Evolutionary conservation across 2,888 invertebrate genomes (phyloP).

Genomic region (Trissonchulus latispiculum): DNA sequence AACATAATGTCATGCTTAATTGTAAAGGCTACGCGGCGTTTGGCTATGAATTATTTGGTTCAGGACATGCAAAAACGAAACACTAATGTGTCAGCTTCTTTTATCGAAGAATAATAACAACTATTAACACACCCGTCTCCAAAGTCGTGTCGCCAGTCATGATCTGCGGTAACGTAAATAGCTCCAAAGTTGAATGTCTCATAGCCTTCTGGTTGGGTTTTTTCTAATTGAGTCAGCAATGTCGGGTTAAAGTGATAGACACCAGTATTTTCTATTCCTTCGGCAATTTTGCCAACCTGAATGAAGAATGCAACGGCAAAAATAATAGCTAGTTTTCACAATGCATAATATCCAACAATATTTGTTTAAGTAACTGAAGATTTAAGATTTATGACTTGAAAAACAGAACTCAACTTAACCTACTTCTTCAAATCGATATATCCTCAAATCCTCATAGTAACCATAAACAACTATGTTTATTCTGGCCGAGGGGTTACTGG

Average conservation of each 20-base stretch:
- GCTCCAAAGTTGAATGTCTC: slow-evolving; percentile 28
- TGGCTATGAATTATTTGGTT: no score
- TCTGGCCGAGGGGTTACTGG: slow-evolving; percentile 33
- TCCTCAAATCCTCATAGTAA: slow-evolving; percentile 39
- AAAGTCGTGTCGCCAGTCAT: slow-evolving; percentile 19
- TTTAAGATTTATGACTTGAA: no score
- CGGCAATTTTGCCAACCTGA: slow-evolving; percentile 30
- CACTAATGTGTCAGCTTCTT: no score
- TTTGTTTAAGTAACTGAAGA: no score
- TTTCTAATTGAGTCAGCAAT: slow-evolving; percentile 21
- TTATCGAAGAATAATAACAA: no score
- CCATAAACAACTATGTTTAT: slow-evolving; percentile 38
- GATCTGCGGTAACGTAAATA: slow-evolving; percentile 28
- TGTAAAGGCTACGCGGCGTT: no score
- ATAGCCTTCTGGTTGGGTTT: slow-evolving; percentile 28
- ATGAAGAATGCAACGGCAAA: no score
- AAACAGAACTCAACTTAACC: no score
- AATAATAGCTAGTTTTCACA: no score
- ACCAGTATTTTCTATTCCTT: slow-evolving; percentile 32
- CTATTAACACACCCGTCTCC: slow-evolving; percentile 22
- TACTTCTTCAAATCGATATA: slow-evolving; percentile 31
- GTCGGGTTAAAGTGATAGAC: slow-evolving; percentile 31
- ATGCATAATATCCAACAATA: no score
- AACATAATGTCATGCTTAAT: no score
- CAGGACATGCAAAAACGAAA: no score